These are phyloP conservation scores for Hypotaenidia philippensis DNA, from an alignment of 2,797 vertebrate species.

Conservation along the genomic window DNA sequence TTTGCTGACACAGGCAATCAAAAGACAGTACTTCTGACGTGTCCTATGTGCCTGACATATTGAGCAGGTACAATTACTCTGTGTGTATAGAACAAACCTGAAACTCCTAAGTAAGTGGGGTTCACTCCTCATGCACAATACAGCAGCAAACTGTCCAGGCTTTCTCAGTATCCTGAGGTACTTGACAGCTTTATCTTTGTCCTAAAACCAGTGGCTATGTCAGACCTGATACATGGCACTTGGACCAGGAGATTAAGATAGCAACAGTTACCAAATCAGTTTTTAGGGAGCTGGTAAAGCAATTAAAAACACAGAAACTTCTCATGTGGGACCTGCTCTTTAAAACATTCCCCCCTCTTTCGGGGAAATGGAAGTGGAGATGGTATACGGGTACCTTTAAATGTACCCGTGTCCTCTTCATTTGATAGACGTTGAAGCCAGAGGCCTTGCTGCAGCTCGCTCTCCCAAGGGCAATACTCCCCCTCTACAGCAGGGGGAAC, in stretches of 20 bases:
- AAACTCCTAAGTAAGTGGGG: neutral
- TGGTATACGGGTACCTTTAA: constrained; percentile 86
- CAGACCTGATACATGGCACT: neutral
- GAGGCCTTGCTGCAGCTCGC: constrained; percentile 91
- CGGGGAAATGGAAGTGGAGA: constrained; percentile 15
- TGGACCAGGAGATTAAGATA: neutral
- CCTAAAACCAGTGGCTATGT: neutral
- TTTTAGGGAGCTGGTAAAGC: neutral
- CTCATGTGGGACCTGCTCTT: constrained; percentile 77
- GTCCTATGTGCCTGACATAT: neutral
- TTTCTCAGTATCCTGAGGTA: neutral
- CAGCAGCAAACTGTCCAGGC: neutral
- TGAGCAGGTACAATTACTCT: neutral
- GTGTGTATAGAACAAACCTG: neutral
- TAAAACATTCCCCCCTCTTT: neutral
- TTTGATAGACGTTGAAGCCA: constrained; percentile 90
- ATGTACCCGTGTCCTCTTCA: constrained; percentile 92
- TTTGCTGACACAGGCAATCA: neutral
- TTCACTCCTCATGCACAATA: neutral
- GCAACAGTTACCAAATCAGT: neutral
- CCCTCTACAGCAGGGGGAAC: constrained; percentile 93
- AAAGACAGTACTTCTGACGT: neutral
- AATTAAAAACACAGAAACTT: neutral
- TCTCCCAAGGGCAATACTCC: constrained; percentile 94
- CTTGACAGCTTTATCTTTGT: neutral